phyloP scores from a whole-genome alignment of 2,888 invertebrate species.

The Drosophila silvestris region DNA sequence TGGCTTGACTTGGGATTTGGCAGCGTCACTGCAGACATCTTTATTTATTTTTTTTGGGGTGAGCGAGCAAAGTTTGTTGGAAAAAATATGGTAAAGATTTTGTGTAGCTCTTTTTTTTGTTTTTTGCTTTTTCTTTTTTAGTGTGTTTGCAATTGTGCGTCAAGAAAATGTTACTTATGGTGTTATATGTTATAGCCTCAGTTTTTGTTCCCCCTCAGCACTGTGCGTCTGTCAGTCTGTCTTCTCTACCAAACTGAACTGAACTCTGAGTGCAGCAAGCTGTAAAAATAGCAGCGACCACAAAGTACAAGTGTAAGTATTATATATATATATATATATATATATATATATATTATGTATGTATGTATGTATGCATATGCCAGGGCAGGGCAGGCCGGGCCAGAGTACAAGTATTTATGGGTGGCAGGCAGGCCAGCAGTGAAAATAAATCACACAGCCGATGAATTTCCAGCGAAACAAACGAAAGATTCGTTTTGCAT shows the following conservation, averaged over 20 bases:
- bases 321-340: constrained; percentile 1
- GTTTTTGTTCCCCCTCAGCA: constrained; percentile 13
- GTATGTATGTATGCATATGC: constrained; percentile 3
- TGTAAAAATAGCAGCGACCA: constrained; percentile 57
- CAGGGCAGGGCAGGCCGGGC: not conserved
- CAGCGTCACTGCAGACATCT: constrained; percentile 30
- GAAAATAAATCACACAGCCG: constrained; percentile 54
- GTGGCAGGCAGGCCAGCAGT: constrained; percentile 32
- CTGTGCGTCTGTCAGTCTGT: constrained; percentile 7
- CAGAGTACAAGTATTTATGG: constrained; percentile 39
- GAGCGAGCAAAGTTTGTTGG: constrained; percentile 30
- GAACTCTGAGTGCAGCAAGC: constrained; percentile 54
- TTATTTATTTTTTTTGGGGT: constrained; percentile 38
- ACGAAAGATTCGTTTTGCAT: constrained; percentile 28
- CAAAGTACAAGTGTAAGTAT: constrained; percentile 33
- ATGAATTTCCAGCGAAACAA: constrained; percentile 69
- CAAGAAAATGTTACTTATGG: constrained; percentile 69
- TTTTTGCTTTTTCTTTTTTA: not conserved
- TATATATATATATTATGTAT: constrained; percentile 1
- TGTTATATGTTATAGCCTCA: constrained; percentile 38
- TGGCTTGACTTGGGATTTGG: constrained; percentile 4
- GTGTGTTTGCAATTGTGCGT: constrained; percentile 66
- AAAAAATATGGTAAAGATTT: constrained; percentile 45
- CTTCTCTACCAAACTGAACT: constrained; percentile 19
- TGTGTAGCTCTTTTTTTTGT: not conserved